Evolutionary conservation across 2,888 invertebrate genomes (phyloP), one percentile per base, ranked within the genome.

Genomic region (Caenorhabditis zanzibari): DNA sequence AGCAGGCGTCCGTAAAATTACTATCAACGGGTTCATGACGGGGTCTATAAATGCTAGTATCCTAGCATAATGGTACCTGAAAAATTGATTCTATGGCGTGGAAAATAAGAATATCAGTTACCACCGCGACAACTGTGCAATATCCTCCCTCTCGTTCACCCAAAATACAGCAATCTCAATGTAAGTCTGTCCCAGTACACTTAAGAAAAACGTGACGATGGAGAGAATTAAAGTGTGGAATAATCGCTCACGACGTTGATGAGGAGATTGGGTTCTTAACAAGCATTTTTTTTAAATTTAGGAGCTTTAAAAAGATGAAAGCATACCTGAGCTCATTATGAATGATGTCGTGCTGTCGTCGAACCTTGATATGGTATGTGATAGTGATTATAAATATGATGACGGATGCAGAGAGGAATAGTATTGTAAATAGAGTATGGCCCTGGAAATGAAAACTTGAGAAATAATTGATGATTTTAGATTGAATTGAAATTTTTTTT

Each of bases 121-220:
- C 88, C 88, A 88, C 82, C 84, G 79, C 1, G 86, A 85, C 24
- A 88, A 38, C 35, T 81, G 52, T 2, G 85, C 88, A 19, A 88
- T 81, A 61, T 86, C 87, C 16, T 85, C 87, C 9, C 90, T 75
- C 58, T 91, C 91, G 35, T 90, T 87, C n/a, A 90, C 90, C 90
- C 90, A 92, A 76, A 91, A 90, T 6, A 91, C 91, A 9, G 91
- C 91, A 24, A 91, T 90, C 79, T 91, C 91, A 44, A 91, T 89
- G 82, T 90, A 91, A 0, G 90, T 90, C 68, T 91, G 91, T 7
- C 90, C 89, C 61, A 89, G 38, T 14, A 91, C 90, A 9, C 90
- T 91, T 2, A 91, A 61, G 81, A 91, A 91, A 71, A 88, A 88
- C 0, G 86, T 90, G 52, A 87, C 86, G 44, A 91, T 87, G 0